A percentile compares a stretch with the other conserved stretches of the same genome.
Evolutionary conservation across 2,888 invertebrate genomes (phyloP).

Genomic region (Craniophora ligustri): DNA sequence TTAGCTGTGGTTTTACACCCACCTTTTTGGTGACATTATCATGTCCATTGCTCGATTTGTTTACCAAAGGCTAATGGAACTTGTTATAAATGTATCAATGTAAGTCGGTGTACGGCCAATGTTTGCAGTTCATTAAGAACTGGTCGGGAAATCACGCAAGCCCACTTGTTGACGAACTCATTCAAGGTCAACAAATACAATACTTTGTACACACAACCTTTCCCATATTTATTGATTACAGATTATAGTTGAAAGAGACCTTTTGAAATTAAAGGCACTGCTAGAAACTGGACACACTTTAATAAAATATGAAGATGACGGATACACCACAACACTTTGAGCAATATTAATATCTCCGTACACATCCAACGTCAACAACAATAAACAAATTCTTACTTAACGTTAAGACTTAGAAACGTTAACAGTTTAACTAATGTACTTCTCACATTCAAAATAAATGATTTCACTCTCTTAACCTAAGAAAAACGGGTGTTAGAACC

Average conservation of each 20-base stretch:
- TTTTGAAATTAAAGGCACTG: slow-evolving; percentile 26
- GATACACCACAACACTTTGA: slow-evolving; percentile 75
- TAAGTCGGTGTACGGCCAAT: slow-evolving; percentile 4
- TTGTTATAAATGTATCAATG: slow-evolving; percentile 16
- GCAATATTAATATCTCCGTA: slow-evolving; percentile 75
- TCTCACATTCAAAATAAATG: slow-evolving; percentile 59
- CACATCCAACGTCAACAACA: slow-evolving; percentile 70
- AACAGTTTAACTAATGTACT: slow-evolving; percentile 35
- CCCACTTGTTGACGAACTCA: slow-evolving; percentile 62
- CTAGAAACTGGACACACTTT: slow-evolving; percentile 72
- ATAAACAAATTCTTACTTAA: slow-evolving; percentile 64
- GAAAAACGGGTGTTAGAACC: slow-evolving; percentile 70
- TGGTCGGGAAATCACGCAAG: slow-evolving; percentile 41
- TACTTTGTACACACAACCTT: slow-evolving; percentile 24
- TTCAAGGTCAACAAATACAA: slow-evolving; percentile 51
- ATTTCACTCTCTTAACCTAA: slow-evolving; percentile 64
- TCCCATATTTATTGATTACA: slow-evolving; percentile 17
- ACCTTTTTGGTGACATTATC: slow-evolving; percentile 10
- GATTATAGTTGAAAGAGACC: slow-evolving; percentile 9
- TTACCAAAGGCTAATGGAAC: background rate
- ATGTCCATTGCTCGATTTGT: slow-evolving; percentile 19
- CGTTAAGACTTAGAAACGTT: slow-evolving; percentile 68
- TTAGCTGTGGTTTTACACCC: slow-evolving; percentile 2
- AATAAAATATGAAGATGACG: slow-evolving; percentile 70
- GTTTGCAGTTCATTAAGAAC: slow-evolving; percentile 19